These are phyloP conservation scores for Daktulosphaira vitifoliae DNA, from an alignment of 1,140 invertebrate species.

Conservation along the genomic window DNA sequence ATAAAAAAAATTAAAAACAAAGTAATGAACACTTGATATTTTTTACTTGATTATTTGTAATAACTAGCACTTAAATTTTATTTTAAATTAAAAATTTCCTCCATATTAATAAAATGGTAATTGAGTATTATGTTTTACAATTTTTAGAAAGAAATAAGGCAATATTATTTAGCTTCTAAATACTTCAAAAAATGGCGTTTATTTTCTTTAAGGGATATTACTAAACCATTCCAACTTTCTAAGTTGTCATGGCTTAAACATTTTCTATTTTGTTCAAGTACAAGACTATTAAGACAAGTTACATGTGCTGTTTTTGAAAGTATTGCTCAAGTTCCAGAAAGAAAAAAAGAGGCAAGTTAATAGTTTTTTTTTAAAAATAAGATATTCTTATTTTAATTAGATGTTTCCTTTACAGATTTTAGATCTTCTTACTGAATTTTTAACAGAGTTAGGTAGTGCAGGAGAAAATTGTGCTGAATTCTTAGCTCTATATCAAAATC, in stretches of 20 bases:
- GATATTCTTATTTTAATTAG: not conserved
- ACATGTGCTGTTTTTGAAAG: slow-evolving; percentile 81
- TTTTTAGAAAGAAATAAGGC: slow-evolving; percentile 37
- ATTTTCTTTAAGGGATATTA: slow-evolving; percentile 40
- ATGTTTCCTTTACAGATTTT: slow-evolving; percentile 51
- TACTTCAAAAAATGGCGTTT: slow-evolving; percentile 58
- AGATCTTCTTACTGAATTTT: slow-evolving; percentile 76
- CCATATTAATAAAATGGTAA: not conserved
- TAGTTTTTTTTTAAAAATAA: not conserved
- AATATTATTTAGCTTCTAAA: slow-evolving; percentile 62
- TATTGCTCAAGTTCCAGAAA: slow-evolving; percentile 61
- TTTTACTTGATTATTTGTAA: no score
- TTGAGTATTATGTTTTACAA: not conserved
- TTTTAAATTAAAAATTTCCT: no score
- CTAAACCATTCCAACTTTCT: slow-evolving; percentile 45
- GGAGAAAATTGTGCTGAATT: slow-evolving; percentile 92
- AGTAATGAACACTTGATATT: slow-evolving; percentile 1
- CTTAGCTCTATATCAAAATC: slow-evolving; percentile 70
- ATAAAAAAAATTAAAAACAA: slow-evolving; percentile 35
- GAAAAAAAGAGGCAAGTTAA: slow-evolving; percentile 54
- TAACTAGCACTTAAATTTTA: no score
- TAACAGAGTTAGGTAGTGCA: slow-evolving; percentile 71
- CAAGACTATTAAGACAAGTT: slow-evolving; percentile 74
- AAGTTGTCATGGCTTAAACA: slow-evolving; percentile 76
- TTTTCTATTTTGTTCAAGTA: slow-evolving; percentile 84